Evolutionary conservation across 2,888 invertebrate genomes (phyloP), one percentile per base, ranked within the genome.

Genomic region (Tenthredo scrophulariae): DNA sequence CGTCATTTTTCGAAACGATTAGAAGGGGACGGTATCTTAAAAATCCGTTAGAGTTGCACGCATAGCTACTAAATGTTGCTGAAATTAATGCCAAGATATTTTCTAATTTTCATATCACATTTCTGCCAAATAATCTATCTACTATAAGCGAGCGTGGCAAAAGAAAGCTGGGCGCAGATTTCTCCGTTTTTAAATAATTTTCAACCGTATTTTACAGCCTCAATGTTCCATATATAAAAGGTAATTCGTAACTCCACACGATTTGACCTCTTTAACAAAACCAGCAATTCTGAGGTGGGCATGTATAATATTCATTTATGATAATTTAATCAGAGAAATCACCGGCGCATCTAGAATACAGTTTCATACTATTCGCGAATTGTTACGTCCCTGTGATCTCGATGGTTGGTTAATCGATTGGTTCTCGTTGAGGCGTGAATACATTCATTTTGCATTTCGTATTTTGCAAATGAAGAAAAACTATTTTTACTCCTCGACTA

Each of bases 151-250:
- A n/a, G 40, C 22, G 22, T 74, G 10, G n/a, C 40, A 43, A n/a
- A 74, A 67, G 67, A 67, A 67, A 67, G 67, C 33, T 67, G 18
- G 33, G 33, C 33, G 26, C 26, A 18, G 67, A 67, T 67, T 67
- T 67, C 67, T 18, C 67, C 22, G 22, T 62, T 62, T 62, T 26
- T 6, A 26, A 62, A 62, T 22, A 22, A 26, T 40, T 43, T 67
- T 67, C 2, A 33, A 67, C 43, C 22, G 10, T 74, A 9, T 74
- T 22, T 43, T 9, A 74, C 15, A 50, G 33, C 77, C 54, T 10
- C 54, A 54, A 33, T 77, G 80, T 80, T 65, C 40, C 62, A 80
- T 43, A 80, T 80, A 62, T 80, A 80, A 62, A n/a, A 65, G 80
- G 62, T 77, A 77, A 77, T 77, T 77, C 62, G 40, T 22, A 65